These are phyloP conservation scores for Limnephilus marmoratus DNA, from an alignment of 2,888 invertebrate species.

Conservation along the genomic window DNA sequence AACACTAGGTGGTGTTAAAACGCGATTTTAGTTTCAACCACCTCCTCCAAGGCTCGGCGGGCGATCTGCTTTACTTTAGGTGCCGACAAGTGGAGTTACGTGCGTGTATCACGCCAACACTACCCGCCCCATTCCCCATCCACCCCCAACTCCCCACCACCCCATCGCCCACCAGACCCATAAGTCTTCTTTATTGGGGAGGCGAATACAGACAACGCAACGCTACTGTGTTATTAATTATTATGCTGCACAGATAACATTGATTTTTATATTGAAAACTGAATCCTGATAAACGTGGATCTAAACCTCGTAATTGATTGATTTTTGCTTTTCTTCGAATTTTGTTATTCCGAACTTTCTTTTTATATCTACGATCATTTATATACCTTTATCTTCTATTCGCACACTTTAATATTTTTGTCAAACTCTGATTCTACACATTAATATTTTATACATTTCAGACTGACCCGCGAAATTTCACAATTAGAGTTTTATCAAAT, in stretches of 20 bases:
- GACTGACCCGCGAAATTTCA: too few species aligned
- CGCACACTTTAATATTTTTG: too few species aligned
- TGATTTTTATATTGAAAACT: neutral
- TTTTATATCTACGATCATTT: too few species aligned
- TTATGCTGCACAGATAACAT: neutral
- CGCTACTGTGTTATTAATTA: neutral
- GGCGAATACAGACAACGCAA: constrained; percentile 9
- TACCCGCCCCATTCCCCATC: neutral
- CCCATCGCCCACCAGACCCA: neutral
- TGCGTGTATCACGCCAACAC: constrained; percentile 10
- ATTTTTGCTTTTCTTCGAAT: neutral
- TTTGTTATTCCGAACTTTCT: too few species aligned
- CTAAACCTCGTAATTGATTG: neutral
- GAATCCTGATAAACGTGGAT: neutral
- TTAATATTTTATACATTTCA: too few species aligned
- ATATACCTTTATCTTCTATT: too few species aligned
- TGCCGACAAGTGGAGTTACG: neutral
- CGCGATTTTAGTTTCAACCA: constrained; percentile 10
- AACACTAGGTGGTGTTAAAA: constrained; percentile 15
- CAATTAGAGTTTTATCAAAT: too few species aligned
- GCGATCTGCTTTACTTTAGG: neutral
- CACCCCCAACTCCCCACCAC: neutral
- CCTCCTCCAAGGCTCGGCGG: neutral
- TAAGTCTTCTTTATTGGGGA: neutral
- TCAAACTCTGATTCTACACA: too few species aligned